phyloP scores from a whole-genome alignment of 2,888 invertebrate species.

The Phengaris alcon region DNA sequence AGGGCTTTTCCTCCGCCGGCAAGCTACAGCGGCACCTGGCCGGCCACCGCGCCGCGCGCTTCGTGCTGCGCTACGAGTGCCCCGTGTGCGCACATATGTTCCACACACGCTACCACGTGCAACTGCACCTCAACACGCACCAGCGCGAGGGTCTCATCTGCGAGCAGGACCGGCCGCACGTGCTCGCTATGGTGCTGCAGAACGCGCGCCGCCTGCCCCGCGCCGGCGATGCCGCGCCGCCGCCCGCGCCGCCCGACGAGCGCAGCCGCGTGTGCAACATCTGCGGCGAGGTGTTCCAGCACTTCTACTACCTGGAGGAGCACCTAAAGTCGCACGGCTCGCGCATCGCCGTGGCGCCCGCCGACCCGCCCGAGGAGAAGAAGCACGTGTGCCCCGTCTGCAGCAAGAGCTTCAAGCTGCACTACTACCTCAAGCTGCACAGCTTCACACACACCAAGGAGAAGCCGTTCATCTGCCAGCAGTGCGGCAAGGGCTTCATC shows the following conservation, averaged over 20 bases:
- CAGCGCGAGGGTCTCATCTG: constrained; percentile 63
- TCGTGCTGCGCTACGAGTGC: constrained; percentile 64
- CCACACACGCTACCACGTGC: constrained; percentile 66
- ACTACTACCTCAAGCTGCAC: constrained; percentile 68
- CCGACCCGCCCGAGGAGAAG: constrained; percentile 54
- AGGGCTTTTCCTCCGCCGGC: constrained; percentile 57
- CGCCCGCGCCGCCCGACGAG: constrained; percentile 51
- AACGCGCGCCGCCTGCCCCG: constrained; percentile 55
- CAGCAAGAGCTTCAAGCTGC: constrained; percentile 65
- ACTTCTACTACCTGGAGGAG: constrained; percentile 69
- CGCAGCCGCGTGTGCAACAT: constrained; percentile 68
- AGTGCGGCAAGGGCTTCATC: constrained; percentile 71
- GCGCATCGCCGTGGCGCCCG: constrained; percentile 57
- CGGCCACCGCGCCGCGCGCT: constrained; percentile 51
- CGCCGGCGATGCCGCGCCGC: constrained; percentile 40
- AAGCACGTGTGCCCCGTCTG: constrained; percentile 64
- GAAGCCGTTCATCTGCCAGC: constrained; percentile 68
- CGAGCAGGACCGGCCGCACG: constrained; percentile 63
- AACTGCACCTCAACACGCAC: constrained; percentile 66
- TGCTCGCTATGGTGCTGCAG: constrained; percentile 69
- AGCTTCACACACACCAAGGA: constrained; percentile 70
- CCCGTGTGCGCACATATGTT: constrained; percentile 74
- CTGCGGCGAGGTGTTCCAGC: constrained; percentile 69
- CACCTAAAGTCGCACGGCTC: constrained; percentile 68
- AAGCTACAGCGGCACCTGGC: constrained; percentile 59